phyloP scores from a whole-genome alignment of 2,888 invertebrate species.

The Lepidochrysops patricia region DNA sequence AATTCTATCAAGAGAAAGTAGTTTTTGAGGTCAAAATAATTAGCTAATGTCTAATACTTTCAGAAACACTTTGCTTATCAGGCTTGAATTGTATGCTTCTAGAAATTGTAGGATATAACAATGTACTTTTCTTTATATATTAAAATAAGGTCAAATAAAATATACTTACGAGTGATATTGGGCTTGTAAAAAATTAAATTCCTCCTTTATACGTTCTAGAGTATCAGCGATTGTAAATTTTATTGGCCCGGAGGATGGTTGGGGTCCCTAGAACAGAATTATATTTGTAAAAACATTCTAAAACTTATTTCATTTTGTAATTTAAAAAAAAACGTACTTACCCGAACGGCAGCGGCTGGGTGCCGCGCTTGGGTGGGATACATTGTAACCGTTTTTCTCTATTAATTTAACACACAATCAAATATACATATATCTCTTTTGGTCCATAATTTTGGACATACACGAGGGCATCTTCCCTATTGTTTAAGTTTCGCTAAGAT shows the following conservation, averaged over 20 bases:
- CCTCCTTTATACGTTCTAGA: constrained; percentile 95
- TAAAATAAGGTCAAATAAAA: constrained; percentile 3
- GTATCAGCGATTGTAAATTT: constrained; percentile 95
- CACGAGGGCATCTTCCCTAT: constrained; percentile 52
- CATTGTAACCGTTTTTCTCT: constrained; percentile 59
- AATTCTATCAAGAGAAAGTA: not conserved
- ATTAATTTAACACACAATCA: constrained; percentile 38
- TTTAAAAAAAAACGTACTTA: constrained; percentile 46
- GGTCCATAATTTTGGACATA: constrained; percentile 45
- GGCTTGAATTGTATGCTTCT: not conserved
- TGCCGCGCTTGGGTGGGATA: constrained; percentile 85
- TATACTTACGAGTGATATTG: constrained; percentile 93
- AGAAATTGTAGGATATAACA: not conserved
- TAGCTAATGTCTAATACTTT: not conserved
- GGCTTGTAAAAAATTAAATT: constrained; percentile 95
- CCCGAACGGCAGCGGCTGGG: constrained; percentile 84
- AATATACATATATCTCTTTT: constrained; percentile 54
- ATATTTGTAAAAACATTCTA: constrained; percentile 28
- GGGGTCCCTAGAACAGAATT: constrained; percentile 78
- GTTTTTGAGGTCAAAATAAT: not conserved
- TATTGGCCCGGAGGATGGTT: constrained; percentile 91
- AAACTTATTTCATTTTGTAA: constrained; percentile 1
- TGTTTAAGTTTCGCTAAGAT: constrained; percentile 56
- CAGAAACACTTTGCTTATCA: not conserved
- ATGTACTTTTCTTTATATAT: not conserved